Evolutionary conservation across 2,888 invertebrate species (phyloP).

Genomic region (Microplitis deprimator): DNA sequence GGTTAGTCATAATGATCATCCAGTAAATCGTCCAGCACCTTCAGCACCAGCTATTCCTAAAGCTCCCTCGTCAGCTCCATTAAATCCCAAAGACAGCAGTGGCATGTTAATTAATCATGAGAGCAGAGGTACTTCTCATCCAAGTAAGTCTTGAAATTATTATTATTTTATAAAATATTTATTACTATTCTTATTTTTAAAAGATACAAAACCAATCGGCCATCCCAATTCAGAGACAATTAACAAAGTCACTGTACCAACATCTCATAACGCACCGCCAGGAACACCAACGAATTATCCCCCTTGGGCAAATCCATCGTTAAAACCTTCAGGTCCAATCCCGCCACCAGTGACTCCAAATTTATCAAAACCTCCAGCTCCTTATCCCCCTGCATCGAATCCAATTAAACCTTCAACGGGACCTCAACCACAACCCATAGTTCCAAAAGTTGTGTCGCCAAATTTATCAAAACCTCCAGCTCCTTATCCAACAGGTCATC

Average conservation of each 20-base stretch:
- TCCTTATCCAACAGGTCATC: conserved; percentile 38
- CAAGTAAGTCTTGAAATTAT: conserved; percentile 45
- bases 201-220: background rate
- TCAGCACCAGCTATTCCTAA: background rate
- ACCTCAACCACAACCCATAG: background rate
- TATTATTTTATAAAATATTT: background rate
- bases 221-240: background rate
- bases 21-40: background rate
- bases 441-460: background rate
- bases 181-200: background rate
- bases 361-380: conserved; percentile 36
- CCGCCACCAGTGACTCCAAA: background rate
- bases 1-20: background rate
- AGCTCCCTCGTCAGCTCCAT: conserved; percentile 10
- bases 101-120: conserved; percentile 48
- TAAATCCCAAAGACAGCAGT: conserved; percentile 41
- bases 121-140: conserved; percentile 50
- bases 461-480: background rate
- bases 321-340: conserved; percentile 14
- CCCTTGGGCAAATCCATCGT: conserved; percentile 46
- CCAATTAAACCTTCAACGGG: background rate
- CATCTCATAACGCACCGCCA: background rate
- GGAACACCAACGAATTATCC: conserved; percentile 34
- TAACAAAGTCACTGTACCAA: background rate
- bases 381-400: background rate